These are phyloP conservation scores for Parascotia fuliginaria DNA, from an alignment of 2,888 invertebrate species.

Conservation along the genomic window DNA sequence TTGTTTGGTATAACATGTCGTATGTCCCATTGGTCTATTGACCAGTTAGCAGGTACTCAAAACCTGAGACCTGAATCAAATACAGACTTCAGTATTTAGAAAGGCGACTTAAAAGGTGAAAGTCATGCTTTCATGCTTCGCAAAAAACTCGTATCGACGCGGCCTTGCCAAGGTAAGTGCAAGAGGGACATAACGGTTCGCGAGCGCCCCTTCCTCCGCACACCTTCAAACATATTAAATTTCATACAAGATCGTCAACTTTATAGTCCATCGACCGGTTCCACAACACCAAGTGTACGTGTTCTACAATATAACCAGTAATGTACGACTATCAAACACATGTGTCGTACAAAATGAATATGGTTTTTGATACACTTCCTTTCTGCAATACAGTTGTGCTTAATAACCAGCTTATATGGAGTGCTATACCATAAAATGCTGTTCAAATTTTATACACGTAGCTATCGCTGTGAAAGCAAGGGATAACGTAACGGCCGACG, in stretches of 20 bases:
- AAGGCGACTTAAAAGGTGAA: slow-evolving; percentile 82
- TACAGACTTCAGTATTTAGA: slow-evolving; percentile 75
- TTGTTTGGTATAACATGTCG: background rate
- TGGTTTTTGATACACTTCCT: slow-evolving; percentile 75
- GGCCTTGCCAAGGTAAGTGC: slow-evolving; percentile 85
- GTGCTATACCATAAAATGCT: slow-evolving; percentile 43
- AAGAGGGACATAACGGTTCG: slow-evolving; percentile 83
- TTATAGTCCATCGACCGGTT: slow-evolving; percentile 53
- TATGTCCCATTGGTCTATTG: slow-evolving; percentile 8
- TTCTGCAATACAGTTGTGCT: slow-evolving; percentile 62
- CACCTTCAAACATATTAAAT: slow-evolving; percentile 50
- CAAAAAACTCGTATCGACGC: slow-evolving; percentile 80
- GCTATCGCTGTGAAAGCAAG: slow-evolving; percentile 56
- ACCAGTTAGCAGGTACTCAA: slow-evolving; percentile 13
- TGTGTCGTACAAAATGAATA: slow-evolving; percentile 58
- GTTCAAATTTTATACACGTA: slow-evolving; percentile 74
- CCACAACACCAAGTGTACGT: slow-evolving; percentile 32
- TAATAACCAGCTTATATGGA: slow-evolving; percentile 68
- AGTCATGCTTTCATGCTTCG: slow-evolving; percentile 81
- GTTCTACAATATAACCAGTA: slow-evolving; percentile 33
- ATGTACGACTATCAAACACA: slow-evolving; percentile 35
- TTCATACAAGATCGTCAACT: slow-evolving; percentile 51
- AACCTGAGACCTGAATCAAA: slow-evolving; percentile 45
- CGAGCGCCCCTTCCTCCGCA: slow-evolving; percentile 56
- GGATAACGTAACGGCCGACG: slow-evolving; percentile 75